Evolutionary conservation across 2,113 vertebrate species (phyloP), one percentile per base, ranked within the genome.

Genomic region (Psammodynastes pulverulentus): DNA sequence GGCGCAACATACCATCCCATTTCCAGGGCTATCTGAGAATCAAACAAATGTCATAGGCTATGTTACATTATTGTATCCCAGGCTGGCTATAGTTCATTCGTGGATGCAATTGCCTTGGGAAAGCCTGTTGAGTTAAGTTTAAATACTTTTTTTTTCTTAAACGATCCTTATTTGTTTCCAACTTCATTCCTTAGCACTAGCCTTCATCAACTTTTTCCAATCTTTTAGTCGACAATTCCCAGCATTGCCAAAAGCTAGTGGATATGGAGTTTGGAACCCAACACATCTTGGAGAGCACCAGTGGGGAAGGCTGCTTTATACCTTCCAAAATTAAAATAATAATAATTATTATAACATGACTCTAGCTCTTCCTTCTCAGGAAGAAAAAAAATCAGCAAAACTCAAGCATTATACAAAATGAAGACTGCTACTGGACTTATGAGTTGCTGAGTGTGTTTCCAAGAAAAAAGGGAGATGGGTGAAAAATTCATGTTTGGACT

Each of bases 381-480:
- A 86, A 84, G 79, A 62, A 56, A 85, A 45, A 12, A 3, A 67
- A 17, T 1, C 43, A 39, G 53, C 87, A n/a, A 39, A 46, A 72
- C 34, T 79, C 72, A 39, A 90, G 49, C n/a, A n/a, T 4, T 52
- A 19, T 51, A 48, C 5, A n/a, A 46, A 29, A 15, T 23, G 0
- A 46, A 10, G 43, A 9, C 8, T 89, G 86, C 12, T n/a, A 19
- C 19, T 23, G 92, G 92, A 93, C 91, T 87, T 54, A 88, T 90
- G 90, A 92, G 95, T 95, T 54, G 10, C 93, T 93, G 93, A 95
- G 93, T 95, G 95, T 94, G 94, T 89, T 56, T 91, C 1, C 0
- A 93, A 91, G 90, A 67, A 85, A 34, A n/a, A 53, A 7, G 6
- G 26, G 26, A 46, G 9, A 15, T 24, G 26, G 87, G 45, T 89